Evolutionary conservation across 2,797 vertebrate genomes (phyloP), one percentile per base, ranked within the genome.

Genomic region (Scomberomorus guttatus): DNA sequence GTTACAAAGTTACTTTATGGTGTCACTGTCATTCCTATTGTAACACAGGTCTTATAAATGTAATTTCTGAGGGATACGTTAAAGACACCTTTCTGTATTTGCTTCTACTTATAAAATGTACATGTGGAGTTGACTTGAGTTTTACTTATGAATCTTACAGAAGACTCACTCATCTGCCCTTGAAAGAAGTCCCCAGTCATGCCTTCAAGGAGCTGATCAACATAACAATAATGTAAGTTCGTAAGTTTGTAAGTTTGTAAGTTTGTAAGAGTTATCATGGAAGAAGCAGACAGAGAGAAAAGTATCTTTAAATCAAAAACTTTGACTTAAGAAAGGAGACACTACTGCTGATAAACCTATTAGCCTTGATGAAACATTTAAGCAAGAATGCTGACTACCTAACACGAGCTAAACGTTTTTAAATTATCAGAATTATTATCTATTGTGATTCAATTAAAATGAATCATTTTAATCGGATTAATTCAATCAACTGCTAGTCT

Each of bases 191-290:
- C 58, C 87, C 87, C 25, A 90, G 89, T 65, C 80, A 91, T 48
- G 92, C 95, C 73, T 95, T 96, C 86, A 93, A 75, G 80, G 82
- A 93, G 56, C 93, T 96, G 54, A 79, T 92, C 77, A 94, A 94
- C 88, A 80, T 95, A 22, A 93, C 92, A 27, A 74, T 81, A 17
- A 96, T 96, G 95, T 95, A 87, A 95, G 95, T 55, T 50, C n/a
- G n/a, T n/a, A n/a, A n/a, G n/a, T n/a, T n/a, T 96, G 95, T 95
- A 87, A 95, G 95, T 55, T 50, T 96, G 95, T 95, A 87, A 95
- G 95, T 55, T 50, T 18, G 0, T 50, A 3, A 18, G 8, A 50
- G 2, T 50, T 50, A 50, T n/a, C 15, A 3, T 50, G 46, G 44
- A 46, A 46, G 44, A 18, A 50, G 46, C 46, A 50, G 46, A 50